Evolutionary conservation across 1,140 invertebrate genomes (phyloP).

Genomic region (Scaptomyza graminum): DNA sequence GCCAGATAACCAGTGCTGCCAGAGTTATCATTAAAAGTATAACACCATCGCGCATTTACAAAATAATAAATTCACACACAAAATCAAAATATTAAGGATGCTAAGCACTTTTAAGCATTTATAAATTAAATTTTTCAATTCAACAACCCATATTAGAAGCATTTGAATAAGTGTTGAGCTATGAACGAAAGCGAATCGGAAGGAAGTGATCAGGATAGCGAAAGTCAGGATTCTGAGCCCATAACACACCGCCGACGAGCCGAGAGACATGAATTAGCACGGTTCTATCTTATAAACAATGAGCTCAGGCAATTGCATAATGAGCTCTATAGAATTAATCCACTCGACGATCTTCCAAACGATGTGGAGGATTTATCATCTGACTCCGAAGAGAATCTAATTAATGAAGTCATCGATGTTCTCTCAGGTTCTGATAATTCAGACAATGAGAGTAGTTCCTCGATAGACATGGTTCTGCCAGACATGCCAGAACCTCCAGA

Average conservation of each 20-base stretch:
- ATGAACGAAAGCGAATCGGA: conserved; percentile 23
- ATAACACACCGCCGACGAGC: not conserved
- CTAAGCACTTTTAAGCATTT: not conserved
- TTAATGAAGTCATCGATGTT: too few species aligned
- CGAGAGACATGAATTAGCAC: too few species aligned
- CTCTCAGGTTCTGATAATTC: not conserved
- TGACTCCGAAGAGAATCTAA: too few species aligned
- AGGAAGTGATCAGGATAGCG: not conserved
- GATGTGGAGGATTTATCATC: too few species aligned
- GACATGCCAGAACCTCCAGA: not conserved
- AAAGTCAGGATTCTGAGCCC: not conserved
- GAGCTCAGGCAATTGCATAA: too few species aligned
- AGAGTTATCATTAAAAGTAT: not conserved
- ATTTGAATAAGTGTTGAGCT: not conserved
- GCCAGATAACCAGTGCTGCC: not conserved
- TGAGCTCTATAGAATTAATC: too few species aligned
- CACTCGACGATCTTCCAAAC: too few species aligned
- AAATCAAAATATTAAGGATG: conserved; percentile 3
- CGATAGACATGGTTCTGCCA: too few species aligned
- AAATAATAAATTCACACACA: not conserved
- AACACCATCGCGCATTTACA: conserved; percentile 3
- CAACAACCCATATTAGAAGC: not conserved
- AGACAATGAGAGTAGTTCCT: not conserved
- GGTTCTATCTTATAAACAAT: too few species aligned
- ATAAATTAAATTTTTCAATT: not conserved